Evolutionary conservation across 64 coral and sea anemone species (phyloP).

Genomic region (Catalaphyllia jardinei): DNA sequence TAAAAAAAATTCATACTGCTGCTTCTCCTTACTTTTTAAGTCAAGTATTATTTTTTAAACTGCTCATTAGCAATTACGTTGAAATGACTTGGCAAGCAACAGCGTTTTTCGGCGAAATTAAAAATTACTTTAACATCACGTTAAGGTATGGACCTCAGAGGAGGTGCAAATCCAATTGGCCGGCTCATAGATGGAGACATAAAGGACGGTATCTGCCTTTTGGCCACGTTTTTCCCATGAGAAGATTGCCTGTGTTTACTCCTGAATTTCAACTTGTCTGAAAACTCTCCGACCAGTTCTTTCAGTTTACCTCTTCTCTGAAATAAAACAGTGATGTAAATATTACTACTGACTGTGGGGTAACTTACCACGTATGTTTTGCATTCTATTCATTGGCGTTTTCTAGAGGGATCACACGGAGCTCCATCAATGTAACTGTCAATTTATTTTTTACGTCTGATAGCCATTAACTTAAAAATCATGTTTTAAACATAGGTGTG

Average conservation of each 20-base stretch:
- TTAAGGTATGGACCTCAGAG: constrained; percentile 19
- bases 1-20: background rate
- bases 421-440: too few species aligned
- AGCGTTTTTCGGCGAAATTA: background rate
- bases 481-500: too few species aligned
- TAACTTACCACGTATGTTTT: too few species aligned
- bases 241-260: background rate
- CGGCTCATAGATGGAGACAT: constrained; percentile 24
- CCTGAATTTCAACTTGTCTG: constrained; percentile 9
- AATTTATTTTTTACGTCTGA: too few species aligned
- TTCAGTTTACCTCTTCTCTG: constrained; percentile 29
- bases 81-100: background rate
- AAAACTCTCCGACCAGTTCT: constrained; percentile 14
- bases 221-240: background rate
- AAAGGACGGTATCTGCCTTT: constrained; percentile 27
- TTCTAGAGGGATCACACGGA: too few species aligned
- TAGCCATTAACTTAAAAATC: too few species aligned
- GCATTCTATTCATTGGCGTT: too few species aligned
- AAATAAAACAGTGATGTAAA: background rate
- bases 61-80: background rate
- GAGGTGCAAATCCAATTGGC: constrained; percentile 20
- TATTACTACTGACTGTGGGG: too few species aligned
- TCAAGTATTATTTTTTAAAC: background rate
- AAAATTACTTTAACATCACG: background rate
- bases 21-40: background rate